phyloP scores from a whole-genome alignment of 2,797 vertebrate species.

The Ibycter americanus region DNA sequence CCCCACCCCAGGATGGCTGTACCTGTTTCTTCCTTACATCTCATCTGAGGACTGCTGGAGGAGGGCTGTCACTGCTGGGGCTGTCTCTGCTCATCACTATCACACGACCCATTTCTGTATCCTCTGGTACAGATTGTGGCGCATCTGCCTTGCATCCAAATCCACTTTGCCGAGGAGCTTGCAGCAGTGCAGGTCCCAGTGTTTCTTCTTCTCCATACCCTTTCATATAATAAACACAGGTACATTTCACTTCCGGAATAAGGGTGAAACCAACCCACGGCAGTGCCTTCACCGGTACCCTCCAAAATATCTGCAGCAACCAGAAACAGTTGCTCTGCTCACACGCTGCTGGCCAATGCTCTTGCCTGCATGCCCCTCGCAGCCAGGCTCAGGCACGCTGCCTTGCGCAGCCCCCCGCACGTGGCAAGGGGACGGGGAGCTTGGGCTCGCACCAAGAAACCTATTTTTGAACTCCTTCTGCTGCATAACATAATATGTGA shows the following conservation, averaged over 20 bases:
- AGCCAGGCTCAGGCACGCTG: background rate
- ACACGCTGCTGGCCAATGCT: background rate
- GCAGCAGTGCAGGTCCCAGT: background rate
- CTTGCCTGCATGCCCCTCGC: background rate
- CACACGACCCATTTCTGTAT: background rate
- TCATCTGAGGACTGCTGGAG: background rate
- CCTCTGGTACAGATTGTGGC: background rate
- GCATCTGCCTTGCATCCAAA: background rate
- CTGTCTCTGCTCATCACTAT: background rate
- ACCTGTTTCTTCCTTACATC: background rate
- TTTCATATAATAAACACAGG: background rate
- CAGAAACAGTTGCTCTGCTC: background rate
- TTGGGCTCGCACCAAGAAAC: background rate
- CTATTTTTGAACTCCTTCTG: background rate
- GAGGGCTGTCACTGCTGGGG: background rate
- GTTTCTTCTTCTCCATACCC: background rate
- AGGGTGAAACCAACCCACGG: background rate
- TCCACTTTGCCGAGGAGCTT: background rate
- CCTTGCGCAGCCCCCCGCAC: background rate
- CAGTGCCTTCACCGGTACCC: background rate
- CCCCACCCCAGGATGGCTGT: background rate
- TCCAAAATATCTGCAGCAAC: background rate
- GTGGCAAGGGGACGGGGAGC: background rate
- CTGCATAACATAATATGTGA: background rate
- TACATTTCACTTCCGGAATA: background rate